Evolutionary conservation across 2,113 vertebrate species (phyloP), one percentile per base, ranked within the genome.

Genomic region (Gallinago jamesoni): DNA sequence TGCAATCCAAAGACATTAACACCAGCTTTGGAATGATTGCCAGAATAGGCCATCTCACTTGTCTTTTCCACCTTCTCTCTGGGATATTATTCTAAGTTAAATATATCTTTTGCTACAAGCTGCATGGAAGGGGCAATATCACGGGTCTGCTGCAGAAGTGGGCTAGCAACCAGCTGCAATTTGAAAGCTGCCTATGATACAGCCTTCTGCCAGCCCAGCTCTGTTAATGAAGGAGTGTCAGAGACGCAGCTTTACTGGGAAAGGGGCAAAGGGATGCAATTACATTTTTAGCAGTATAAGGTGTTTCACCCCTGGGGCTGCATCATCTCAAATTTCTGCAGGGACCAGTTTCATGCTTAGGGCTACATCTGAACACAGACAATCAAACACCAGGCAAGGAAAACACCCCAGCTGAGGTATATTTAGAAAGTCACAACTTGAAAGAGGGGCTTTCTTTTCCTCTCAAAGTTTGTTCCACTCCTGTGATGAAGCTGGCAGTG

Each of bases 11-110:
- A 89, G 83, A 77, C 86, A 90, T 90, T 90, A 89, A 88, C 83
- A 89, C 27, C 56, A 87, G 85, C 68, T 93, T 89, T 64, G 64
- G 86, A 94, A 92, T 92, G 83, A 94, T 93, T 89, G 82, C 88
- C 92, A 95, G 80, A 81, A 78, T 12, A 83, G 73, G 64, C 60
- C 27, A 43, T 86, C 90, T 93, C 48, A 59, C 79, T 93, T 95
- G 75, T 88, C 75, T 96, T 94, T 94, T 84, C 85, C 72, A 90
- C 85, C 83, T 96, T 94, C 79, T 81, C 24, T 0, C 69, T 4
- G 4, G 60, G 64, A 52, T 84, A 64, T 86, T 93, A 67, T 88
- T 92, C 79, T 90, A 86, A 88, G 62, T 91, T 94, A 90, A 93
- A 93, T 86, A 53, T 56, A 60, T 83, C 56, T 90, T 90, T 79